Evolutionary conservation across 2,113 vertebrate genomes (phyloP).

Genomic region (Xerus inauris): DNA sequence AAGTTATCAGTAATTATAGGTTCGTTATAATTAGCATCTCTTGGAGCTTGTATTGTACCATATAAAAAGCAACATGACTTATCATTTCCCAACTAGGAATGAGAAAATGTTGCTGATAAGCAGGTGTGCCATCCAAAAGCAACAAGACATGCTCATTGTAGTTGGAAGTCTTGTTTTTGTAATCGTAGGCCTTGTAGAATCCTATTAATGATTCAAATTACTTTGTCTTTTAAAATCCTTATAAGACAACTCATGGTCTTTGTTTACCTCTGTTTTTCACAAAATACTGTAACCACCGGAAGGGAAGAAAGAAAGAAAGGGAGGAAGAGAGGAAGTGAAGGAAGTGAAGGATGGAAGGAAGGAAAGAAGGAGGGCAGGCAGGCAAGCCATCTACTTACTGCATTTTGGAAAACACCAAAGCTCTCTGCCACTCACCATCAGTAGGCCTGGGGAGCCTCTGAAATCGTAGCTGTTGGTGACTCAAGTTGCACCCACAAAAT

Average conservation of each 20-base stretch:
- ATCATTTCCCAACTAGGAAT: background rate
- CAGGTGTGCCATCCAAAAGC: background rate
- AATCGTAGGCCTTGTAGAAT: background rate
- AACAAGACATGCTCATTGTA: background rate
- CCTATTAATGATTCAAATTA: background rate
- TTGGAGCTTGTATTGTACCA: background rate
- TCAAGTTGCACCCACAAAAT: background rate
- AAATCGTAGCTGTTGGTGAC: background rate
- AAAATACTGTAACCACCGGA: background rate
- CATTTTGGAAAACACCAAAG: background rate
- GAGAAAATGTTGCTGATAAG: background rate
- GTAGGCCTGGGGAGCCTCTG: background rate
- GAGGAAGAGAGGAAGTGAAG: background rate
- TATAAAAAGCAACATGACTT: background rate
- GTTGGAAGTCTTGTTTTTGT: background rate
- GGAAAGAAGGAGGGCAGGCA: background rate
- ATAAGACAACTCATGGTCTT: background rate
- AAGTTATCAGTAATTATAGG: background rate
- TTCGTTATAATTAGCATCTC: background rate
- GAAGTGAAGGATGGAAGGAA: background rate
- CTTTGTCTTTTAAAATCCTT: background rate
- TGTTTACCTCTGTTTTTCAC: constrained; percentile 23
- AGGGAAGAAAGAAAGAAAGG: background rate
- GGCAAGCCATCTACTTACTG: background rate
- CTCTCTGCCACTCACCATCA: background rate